A percentile compares a stretch with the other conserved stretches of the same genome.
Conservation (phyloP, 2,113 vertebrate genomes). For the Hyaena hyaena region DNA sequence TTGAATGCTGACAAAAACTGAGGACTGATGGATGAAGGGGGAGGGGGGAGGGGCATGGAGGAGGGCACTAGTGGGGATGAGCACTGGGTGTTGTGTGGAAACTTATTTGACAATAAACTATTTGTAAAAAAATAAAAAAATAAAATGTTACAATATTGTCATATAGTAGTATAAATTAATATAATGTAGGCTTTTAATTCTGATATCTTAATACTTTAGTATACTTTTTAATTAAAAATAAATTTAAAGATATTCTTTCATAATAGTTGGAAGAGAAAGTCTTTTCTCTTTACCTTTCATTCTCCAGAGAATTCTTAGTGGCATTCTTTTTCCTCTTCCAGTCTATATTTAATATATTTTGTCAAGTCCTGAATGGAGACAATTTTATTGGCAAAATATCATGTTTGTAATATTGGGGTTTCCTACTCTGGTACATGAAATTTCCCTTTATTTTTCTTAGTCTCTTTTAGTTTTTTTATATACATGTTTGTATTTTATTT, state of each 20-base stretch:
- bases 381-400: background rate
- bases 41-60: too few species aligned
- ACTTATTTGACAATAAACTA: too few species aligned
- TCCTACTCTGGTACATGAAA: background rate
- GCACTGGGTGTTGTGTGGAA: too few species aligned
- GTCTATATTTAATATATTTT: background rate
- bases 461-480: background rate
- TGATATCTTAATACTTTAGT: background rate
- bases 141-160: background rate
- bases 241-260: background rate
- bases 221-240: background rate
- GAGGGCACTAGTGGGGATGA: too few species aligned
- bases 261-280: background rate
- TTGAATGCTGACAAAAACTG: too few species aligned
- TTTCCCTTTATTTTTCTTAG: background rate
- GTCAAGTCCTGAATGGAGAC: background rate
- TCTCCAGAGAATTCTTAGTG: background rate
- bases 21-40: too few species aligned
- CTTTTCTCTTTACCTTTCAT: background rate
- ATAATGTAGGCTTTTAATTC: background rate
- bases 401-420: background rate
- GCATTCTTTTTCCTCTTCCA: background rate
- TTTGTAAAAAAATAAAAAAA: too few species aligned
- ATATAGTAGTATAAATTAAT: background rate
- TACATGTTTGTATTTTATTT: background rate